Base-by-base conservation (phyloP, 92 coral and sea anemone species). In the Heliopora coerulea region DNA sequence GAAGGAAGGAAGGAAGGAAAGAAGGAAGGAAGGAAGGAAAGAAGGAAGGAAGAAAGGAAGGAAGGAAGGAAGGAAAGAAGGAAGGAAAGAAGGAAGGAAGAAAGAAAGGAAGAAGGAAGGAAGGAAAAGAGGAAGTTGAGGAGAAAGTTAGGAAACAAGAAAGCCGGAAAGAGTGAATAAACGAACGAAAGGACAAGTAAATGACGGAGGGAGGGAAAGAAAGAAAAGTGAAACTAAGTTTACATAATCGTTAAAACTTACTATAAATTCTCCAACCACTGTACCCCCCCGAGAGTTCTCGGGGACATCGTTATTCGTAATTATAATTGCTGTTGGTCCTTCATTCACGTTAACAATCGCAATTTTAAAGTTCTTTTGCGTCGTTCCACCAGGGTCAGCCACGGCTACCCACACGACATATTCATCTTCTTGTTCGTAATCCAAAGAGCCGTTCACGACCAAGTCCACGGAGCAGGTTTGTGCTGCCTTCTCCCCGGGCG, bases 181-280 rank as follows among this genome's bases (percentile, higher is more conserved):
- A 46, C 10, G 52, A 46, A 46, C 7, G 52, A 46, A 46, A 15
- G 52, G n/a, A 46, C 7, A 11, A 37, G 15, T 2, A n/a, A 46
- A 8, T 6, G 52, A 15, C 7, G 15, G n/a, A 15, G n/a, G 15
- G n/a, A 8, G n/a, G n/a, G n/a, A 46, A 46, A 8, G 52, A 46
- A 46, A 15, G 52, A 15, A 46, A 37, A 37, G 42, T 10, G n/a
- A 46, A 8, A 15, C 14, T 6, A 46, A 15, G 52, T 2, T 6
- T 2, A 6, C 2, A 2, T 6, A 46, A 46, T 8, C 19, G 13
- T 10, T 48, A 7, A 8, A 24, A 82, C 96, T 33, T 75, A 89
- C 97, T 88, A 78, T 18, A 80, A 89, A 89, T 27, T 76, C 74
- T 5, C 97, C 96, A 74, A 92, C 81, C 39, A 78, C 83, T 1